phyloP scores from a whole-genome alignment of 2,797 vertebrate species.

The Knipowitschia caucasica region DNA sequence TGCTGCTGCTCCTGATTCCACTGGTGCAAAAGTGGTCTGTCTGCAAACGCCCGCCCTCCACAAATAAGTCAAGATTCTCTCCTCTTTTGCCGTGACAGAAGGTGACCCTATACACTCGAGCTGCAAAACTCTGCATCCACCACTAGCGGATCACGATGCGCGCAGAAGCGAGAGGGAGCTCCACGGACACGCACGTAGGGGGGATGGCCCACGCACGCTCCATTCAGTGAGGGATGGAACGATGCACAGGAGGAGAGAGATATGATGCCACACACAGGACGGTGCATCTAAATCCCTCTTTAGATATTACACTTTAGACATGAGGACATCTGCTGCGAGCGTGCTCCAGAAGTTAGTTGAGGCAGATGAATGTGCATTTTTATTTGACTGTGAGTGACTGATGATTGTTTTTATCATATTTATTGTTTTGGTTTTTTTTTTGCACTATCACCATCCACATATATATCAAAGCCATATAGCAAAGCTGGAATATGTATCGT shows the following conservation, averaged over 20 bases:
- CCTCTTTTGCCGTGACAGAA: conserved; percentile 72
- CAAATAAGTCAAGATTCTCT: conserved; percentile 45
- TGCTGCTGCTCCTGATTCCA: conserved; percentile 18
- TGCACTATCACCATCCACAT: too few species aligned
- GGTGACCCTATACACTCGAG: conserved; percentile 79
- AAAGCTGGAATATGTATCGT: too few species aligned
- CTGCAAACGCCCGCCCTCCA: conserved; percentile 17
- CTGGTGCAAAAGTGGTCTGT: conserved; percentile 28
- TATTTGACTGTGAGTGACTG: too few species aligned
- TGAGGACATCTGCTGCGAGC: conserved; percentile 17
- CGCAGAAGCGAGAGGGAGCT: conserved; percentile 71
- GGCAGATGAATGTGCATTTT: too few species aligned
- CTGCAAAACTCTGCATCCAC: conserved; percentile 70
- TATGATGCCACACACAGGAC: neutral
- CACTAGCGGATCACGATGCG: conserved; percentile 74
- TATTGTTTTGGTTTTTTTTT: too few species aligned
- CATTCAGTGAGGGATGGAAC: conserved; percentile 51
- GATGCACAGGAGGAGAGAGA: conserved; percentile 11
- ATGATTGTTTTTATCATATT: too few species aligned
- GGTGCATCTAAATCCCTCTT: conserved; percentile 5
- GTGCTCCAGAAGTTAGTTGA: conserved; percentile 25
- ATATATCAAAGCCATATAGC: too few species aligned
- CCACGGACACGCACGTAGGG: conserved; percentile 57
- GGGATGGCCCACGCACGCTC: conserved; percentile 59
- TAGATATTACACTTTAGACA: neutral